phyloP scores from a whole-genome alignment of 1,140 invertebrate species.

The Cherax destructor region DNA sequence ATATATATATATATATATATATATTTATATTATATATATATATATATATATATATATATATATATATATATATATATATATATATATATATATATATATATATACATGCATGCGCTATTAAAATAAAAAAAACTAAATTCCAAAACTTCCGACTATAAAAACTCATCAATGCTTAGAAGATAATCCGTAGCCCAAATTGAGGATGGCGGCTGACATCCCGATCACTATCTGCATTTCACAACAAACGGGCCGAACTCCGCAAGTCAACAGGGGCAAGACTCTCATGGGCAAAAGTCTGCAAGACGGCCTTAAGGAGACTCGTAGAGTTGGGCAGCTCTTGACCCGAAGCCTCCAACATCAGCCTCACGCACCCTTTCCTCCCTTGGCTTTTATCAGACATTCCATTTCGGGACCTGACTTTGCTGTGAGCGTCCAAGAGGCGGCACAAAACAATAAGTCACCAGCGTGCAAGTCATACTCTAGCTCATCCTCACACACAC shows the following conservation, averaged over 20 bases:
- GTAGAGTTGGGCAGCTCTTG: not conserved
- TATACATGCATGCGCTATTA: not conserved
- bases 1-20: not conserved
- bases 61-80: not conserved
- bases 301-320: not conserved
- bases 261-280: not conserved
- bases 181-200: not conserved
- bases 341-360: not conserved
- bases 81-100: not conserved
- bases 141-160: not conserved
- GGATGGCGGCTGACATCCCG: not conserved
- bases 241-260: not conserved
- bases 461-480: slow-evolving; percentile 39
- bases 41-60: not conserved
- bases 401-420: slow-evolving; percentile 23
- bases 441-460: slow-evolving; percentile 53
- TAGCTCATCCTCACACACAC: not conserved
- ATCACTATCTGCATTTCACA: not conserved
- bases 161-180: not conserved
- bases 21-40: not conserved
- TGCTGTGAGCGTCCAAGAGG: not conserved
- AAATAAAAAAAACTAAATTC: too few relatives aligned
- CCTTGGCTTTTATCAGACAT: not conserved
- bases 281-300: too few relatives aligned
- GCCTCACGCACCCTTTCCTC: not conserved